Evolutionary conservation across 2,797 vertebrate species (phyloP).

Genomic region (Orestias chungarensis): DNA sequence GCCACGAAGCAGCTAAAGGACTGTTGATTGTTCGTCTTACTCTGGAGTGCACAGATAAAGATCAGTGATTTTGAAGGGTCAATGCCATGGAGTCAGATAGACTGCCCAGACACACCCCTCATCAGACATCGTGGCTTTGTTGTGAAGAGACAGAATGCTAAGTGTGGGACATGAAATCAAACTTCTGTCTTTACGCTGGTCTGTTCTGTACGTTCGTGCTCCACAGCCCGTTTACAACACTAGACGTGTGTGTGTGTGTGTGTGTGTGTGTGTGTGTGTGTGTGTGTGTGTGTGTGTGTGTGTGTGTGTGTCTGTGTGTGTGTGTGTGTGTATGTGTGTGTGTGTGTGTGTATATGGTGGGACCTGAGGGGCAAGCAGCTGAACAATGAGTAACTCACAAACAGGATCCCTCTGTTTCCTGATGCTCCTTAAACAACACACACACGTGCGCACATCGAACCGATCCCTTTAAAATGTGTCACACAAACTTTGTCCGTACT

Average conservation of each 20-base stretch:
- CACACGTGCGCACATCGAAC: conserved; percentile 32
- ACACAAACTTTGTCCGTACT: conserved; percentile 20
- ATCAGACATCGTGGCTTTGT: conserved; percentile 38
- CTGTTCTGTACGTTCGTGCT: conserved; percentile 53
- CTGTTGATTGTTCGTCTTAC: conserved; percentile 26
- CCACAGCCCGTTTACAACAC: conserved; percentile 35
- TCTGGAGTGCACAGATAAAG: conserved; percentile 28
- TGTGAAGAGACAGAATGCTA: conserved; percentile 42
- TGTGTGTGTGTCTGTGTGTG: not conserved
- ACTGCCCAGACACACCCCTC: conserved; percentile 48
- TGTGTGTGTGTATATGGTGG: not conserved
- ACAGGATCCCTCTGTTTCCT: conserved; percentile 87
- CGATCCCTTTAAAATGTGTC: conserved; percentile 47
- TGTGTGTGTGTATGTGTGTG: not conserved
- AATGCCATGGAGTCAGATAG: conserved; percentile 55
- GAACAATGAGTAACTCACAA: conserved; percentile 82
- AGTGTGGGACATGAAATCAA: conserved; percentile 45
- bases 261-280: not conserved
- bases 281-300: too few relatives aligned
- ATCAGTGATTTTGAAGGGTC: conserved; percentile 34
- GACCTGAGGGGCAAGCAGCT: conserved; percentile 49
- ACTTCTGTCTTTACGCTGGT: conserved; percentile 25
- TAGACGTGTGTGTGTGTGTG: not conserved
- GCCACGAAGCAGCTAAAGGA: conserved; percentile 31
- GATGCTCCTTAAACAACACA: conserved; percentile 59